Base-by-base conservation (phyloP, 2,113 vertebrate genomes). In the Morone saxatilis region DNA sequence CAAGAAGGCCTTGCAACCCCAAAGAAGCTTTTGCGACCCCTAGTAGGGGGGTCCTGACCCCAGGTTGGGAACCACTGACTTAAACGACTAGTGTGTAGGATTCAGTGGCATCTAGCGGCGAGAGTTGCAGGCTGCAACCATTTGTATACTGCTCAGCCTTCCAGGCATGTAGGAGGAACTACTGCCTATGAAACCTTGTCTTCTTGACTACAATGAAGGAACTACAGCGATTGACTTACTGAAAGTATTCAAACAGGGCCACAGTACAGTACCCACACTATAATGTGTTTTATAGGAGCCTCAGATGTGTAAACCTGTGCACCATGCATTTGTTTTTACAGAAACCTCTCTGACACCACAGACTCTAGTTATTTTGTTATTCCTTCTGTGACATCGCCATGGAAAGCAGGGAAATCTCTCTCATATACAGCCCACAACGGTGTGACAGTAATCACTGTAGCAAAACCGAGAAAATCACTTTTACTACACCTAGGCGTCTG, bases 381-480 rank as follows among this genome's bases (percentile, higher is more conserved):
- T 59, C 57, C 57, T 36, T 59, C 13, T 13, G 16, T 16, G 38
- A 70, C 40, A 11, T 12, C 3, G 31, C 45, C 53, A 22, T 22
- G 62, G 69, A 83, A 59, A 61, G 68, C 31, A 17, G 78, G 45
- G 61, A 45, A 66, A 59, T 61, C 14, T 72, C 25, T 59, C 40
- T 19, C 67, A 57, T 6, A 70, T n/a, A 54, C 43, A 65, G n/a
- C 14, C 48, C n/a, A 6, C 36, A 59, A 71, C 1, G 16, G 50
- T 7, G 11, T 41, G 51, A 73, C 25, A 56, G 53, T 67, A 74
- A 83, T 81, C 66, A 61, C 74, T 63, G 51, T n/a, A 38, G 54
- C 62, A 38, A 68, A 83, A 80, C 22, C 2, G 0, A 72, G 81
- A 59, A 81, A 80, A 87, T 81, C 7, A 69, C 61, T 60, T 76